Conservation (phyloP, 2,113 vertebrate genomes). For the Corapipo altera region DNA sequence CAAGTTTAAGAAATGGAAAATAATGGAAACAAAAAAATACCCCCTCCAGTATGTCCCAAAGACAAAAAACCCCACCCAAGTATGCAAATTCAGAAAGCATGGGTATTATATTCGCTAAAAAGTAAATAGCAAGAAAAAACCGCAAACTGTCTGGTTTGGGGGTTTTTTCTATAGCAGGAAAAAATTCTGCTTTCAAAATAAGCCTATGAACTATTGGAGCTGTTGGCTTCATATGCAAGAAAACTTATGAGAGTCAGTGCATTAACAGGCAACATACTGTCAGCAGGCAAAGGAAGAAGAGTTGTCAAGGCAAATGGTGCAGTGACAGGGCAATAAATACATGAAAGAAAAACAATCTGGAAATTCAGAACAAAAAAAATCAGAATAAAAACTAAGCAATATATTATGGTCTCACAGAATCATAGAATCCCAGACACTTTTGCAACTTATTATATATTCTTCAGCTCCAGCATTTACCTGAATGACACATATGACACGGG, state of each 20-base stretch:
- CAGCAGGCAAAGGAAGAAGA: background rate
- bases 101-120: background rate
- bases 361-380: background rate
- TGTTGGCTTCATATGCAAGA: background rate
- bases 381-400: background rate
- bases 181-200: background rate
- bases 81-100: background rate
- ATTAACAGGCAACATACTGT: background rate
- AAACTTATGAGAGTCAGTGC: background rate
- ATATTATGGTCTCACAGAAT: background rate
- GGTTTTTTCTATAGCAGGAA: background rate
- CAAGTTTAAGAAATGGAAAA: background rate
- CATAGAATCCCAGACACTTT: background rate
- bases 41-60: background rate
- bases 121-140: background rate
- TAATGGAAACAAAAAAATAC: background rate
- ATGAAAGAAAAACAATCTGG: background rate
- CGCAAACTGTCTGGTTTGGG: background rate
- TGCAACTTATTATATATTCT: background rate
- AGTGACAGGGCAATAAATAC: background rate
- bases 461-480: background rate
- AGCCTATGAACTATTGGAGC: background rate
- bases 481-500: background rate
- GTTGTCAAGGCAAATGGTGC: background rate
- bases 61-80: rapidly evolving